Percentiles rank a stretch among this genome's conserved stretches.
phyloP scores from a whole-genome alignment of 2,113 vertebrate genomes.

The Beaufortia kweichowensis region DNA sequence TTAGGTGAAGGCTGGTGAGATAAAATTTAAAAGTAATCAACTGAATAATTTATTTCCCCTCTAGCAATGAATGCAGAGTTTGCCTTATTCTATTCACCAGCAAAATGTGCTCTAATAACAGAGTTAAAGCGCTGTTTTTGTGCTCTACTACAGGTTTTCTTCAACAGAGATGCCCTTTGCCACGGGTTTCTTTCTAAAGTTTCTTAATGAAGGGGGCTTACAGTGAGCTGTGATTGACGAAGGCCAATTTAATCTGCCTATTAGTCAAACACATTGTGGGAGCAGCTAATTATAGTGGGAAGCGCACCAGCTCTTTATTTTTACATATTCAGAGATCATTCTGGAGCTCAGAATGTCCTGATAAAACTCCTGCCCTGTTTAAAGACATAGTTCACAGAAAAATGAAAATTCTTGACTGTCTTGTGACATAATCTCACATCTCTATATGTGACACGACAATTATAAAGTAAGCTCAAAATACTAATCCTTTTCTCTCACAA shows the following conservation, averaged over 20 bases:
- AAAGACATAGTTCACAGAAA: too few relatives aligned
- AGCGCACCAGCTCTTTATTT: conserved; percentile 42
- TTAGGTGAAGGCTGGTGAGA: not conserved
- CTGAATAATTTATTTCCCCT: conserved; percentile 4
- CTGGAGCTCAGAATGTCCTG: conserved; percentile 40
- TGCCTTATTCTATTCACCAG: not conserved
- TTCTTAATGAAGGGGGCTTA: conserved; percentile 44
- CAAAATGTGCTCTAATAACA: conserved; percentile 16
- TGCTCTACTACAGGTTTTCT: conserved; percentile 13
- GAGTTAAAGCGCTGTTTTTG: conserved; percentile 11
- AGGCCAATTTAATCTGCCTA: conserved; percentile 51
- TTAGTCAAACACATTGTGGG: conserved; percentile 54
- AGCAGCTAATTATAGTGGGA: conserved; percentile 50
- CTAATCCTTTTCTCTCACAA: too few relatives aligned
- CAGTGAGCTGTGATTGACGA: conserved; percentile 35
- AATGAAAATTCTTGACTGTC: too few relatives aligned
- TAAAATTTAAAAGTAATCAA: conserved; percentile 9
- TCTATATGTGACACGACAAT: too few relatives aligned
- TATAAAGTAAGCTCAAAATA: too few relatives aligned
- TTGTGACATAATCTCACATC: too few relatives aligned
- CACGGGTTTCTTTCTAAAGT: conserved; percentile 51
- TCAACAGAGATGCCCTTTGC: conserved; percentile 40
- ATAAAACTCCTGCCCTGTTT: too few relatives aligned
- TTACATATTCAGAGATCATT: conserved; percentile 29
- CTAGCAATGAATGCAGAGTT: not conserved